Base-by-base conservation (phyloP, 2,888 invertebrate genomes). In the Ethmia dodecea region DNA sequence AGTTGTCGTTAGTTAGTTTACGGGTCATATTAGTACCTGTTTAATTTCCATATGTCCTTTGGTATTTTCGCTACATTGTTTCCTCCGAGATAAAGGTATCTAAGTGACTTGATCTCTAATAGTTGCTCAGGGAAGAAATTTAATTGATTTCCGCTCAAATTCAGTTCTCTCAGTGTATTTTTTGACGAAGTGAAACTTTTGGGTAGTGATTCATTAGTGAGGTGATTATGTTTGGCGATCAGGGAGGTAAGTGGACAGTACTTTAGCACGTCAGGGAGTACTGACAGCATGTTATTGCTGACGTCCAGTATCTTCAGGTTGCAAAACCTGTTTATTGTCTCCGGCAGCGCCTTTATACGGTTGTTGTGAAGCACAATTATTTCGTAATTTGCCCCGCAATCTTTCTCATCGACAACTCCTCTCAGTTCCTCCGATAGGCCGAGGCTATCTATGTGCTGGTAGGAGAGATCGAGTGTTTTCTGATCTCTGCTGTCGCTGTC, bases 131-230 rank as follows among this genome's bases (percentile, higher is more conserved):
- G 98, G 62, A 99, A 94, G 31, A 89, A 86, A 15, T 89, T 90
- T 34, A 99, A 78, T 41, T 89, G 86, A 75, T 99, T 99, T 5
- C 99, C 99, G 76, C 97, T 97, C 20, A 99, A 86, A 83, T 99
- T 98, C n/a, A 99, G 75, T 65, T 96, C 96, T 59, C 92, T 91
- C 13, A 99, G 79, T 2, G 88, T 83, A 39, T 75, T 83, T 14
- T 88, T 81, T 39, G 91, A 83, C 16, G 84, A 78, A 13, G 89
- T 89, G 59, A 98, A 92, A 36, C 92, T 90, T 76, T 98, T 98
- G 3, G 98, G 97, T 49, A 98, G 79, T n/a, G 94, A 93, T 42
- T 92, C 91, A 58, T 94, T 94, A 2, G 90, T 91, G 28, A 99
- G 80, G 37, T 89, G 84, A 76, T 99, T 99, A 73, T 98, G 97